Conservation (phyloP, 2,113 vertebrate genomes). For the Neolamprologus devosi region DNA sequence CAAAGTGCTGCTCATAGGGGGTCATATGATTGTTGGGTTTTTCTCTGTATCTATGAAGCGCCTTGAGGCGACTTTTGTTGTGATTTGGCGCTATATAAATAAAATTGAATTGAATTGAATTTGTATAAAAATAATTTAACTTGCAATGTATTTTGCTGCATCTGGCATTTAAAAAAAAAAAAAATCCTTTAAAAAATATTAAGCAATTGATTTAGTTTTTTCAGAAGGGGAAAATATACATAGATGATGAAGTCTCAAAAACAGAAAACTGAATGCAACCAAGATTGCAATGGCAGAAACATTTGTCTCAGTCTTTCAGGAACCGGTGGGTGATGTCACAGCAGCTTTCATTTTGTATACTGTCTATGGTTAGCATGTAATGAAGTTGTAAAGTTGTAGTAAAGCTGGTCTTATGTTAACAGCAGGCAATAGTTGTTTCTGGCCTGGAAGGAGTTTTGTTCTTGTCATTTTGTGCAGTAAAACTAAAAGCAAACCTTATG, state of each 20-base stretch:
- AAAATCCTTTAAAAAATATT: not conserved
- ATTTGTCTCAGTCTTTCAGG: accelerated
- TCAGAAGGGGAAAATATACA: not conserved
- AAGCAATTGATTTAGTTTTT: accelerated
- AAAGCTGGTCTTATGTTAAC: not conserved
- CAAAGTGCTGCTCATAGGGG: too few relatives aligned
- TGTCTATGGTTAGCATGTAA: accelerated
- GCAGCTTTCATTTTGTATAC: not conserved
- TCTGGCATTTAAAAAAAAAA: too few relatives aligned
- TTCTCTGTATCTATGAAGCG: too few relatives aligned
- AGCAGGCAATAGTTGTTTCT: not conserved
- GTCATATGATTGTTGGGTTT: too few relatives aligned
- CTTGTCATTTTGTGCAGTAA: not conserved
- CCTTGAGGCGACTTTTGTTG: too few relatives aligned
- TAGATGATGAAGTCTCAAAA: not conserved
- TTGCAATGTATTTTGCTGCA: not conserved
- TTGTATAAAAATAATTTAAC: not conserved
- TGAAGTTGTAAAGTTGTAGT: not conserved
- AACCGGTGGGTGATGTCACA: not conserved
- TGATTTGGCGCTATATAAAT: too few relatives aligned
- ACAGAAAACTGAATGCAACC: not conserved
- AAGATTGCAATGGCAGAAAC: not conserved
- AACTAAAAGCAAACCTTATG: not conserved
- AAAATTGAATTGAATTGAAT: too few relatives aligned
- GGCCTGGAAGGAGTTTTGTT: not conserved